Evolutionary conservation across 2,888 invertebrate genomes (phyloP).

Genomic region (Conchocele bisecta): DNA sequence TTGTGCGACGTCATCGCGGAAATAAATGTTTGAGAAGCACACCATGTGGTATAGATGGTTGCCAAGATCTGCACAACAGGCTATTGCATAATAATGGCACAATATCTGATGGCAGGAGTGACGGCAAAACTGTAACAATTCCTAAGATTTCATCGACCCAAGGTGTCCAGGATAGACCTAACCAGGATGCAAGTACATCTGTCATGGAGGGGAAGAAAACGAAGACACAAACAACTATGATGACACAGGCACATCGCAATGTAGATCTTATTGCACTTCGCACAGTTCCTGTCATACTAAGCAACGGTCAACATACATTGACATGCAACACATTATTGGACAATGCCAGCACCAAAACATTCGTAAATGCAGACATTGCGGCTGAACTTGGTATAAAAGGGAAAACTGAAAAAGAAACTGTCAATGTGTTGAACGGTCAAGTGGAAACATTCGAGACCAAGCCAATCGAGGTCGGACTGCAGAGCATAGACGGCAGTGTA

Average conservation of each 20-base stretch:
- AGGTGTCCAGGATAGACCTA: no score
- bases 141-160: no score
- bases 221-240: no score
- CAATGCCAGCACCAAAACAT: slow-evolving; percentile 4
- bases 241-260: no score
- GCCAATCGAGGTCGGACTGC: not conserved
- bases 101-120: no score
- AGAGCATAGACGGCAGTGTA: no score
- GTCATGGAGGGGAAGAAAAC: not conserved
- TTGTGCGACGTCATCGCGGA: slow-evolving; percentile 18
- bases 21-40: not conserved
- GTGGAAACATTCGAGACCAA: not conserved
- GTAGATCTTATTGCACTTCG: not conserved
- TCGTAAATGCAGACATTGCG: slow-evolving; percentile 10
- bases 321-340: slow-evolving; percentile 7
- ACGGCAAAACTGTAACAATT: no score
- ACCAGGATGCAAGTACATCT: not conserved
- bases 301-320: not conserved
- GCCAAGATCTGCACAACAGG: slow-evolving; percentile 15
- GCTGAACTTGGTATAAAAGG: not conserved
- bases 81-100: slow-evolving; percentile 5
- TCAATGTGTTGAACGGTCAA: slow-evolving; percentile 1
- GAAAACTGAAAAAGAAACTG: not conserved
- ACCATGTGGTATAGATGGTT: slow-evolving; percentile 11
- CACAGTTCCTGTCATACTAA: slow-evolving; percentile 15